Evolutionary conservation across 2,888 invertebrate species (phyloP).

Genomic region (Leucozona laternaria): DNA sequence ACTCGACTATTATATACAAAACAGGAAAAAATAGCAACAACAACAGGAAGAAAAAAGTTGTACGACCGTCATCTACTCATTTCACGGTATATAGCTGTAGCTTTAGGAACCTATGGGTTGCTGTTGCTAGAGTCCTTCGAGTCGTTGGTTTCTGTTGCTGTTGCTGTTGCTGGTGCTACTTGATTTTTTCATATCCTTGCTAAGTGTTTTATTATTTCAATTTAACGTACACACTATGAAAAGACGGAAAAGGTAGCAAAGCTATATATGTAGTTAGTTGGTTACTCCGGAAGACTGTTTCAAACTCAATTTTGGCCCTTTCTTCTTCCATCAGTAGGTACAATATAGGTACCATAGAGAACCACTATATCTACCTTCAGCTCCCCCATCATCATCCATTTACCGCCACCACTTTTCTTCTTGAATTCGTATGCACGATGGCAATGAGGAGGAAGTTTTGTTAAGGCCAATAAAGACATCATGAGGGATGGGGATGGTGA

Average conservation of each 20-base stretch:
- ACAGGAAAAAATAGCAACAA: background rate
- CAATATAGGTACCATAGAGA: background rate
- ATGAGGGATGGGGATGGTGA: background rate
- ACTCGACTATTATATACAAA: constrained; percentile 44
- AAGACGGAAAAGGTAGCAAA: constrained; percentile 29
- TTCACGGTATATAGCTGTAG: constrained; percentile 32
- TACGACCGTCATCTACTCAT: constrained; percentile 28
- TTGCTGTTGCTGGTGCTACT: constrained; percentile 11
- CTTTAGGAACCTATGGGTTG: background rate
- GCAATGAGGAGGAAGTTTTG: constrained; percentile 56
- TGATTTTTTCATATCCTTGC: constrained; percentile 62
- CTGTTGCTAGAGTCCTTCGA: constrained; percentile 7
- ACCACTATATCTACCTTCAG: background rate
- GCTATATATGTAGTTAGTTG: constrained; percentile 32
- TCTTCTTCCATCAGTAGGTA: background rate
- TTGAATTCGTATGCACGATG: constrained; percentile 46
- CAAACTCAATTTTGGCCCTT: constrained; percentile 62
- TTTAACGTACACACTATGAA: constrained; percentile 64
- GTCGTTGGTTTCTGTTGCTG: background rate
- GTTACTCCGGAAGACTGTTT: constrained; percentile 60
- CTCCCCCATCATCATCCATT: background rate
- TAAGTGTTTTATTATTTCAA: constrained; percentile 75
- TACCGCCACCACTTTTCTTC: constrained; percentile 24
- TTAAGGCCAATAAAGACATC: constrained; percentile 8
- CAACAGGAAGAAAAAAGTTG: background rate